phyloP scores from a whole-genome alignment of 2,113 vertebrate genomes.

The Syngnathoides biaculeatus region DNA sequence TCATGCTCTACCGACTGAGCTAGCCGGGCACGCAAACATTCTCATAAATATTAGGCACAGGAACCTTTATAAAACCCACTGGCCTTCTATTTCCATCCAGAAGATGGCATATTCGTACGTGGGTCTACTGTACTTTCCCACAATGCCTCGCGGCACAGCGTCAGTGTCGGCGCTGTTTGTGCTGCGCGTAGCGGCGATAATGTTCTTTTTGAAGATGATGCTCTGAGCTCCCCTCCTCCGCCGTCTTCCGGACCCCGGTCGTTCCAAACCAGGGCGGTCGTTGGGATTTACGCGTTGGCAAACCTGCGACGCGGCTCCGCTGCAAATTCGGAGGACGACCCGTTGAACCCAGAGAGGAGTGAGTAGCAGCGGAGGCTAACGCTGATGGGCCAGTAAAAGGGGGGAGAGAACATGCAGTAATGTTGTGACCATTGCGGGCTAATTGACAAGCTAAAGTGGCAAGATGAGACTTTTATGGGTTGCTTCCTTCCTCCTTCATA shows the following conservation, averaged over 20 bases:
- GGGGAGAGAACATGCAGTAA: conserved; percentile 32
- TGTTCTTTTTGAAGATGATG: conserved; percentile 69
- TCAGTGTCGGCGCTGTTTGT: conserved; percentile 50
- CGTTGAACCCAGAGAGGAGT: conserved; percentile 50
- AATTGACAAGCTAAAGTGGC: conserved; percentile 57
- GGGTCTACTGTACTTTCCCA: conserved; percentile 54
- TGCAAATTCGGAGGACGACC: conserved; percentile 1
- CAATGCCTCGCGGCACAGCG: conserved; percentile 45
- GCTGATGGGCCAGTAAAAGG: conserved; percentile 18
- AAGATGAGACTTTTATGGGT: conserved; percentile 48
- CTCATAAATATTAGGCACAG: no score
- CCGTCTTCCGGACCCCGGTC: conserved; percentile 14
- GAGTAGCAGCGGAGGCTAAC: conserved; percentile 61
- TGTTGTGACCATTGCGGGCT: conserved; percentile 59
- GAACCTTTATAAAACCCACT: no score
- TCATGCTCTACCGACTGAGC: conserved; percentile 6
- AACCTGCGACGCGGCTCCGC: not conserved
- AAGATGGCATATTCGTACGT: conserved; percentile 25
- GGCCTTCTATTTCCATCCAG: no score
- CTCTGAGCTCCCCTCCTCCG: conserved; percentile 36
- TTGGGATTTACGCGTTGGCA: conserved; percentile 6
- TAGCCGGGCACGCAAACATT: conserved; percentile 1
- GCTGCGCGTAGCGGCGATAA: conserved; percentile 61
- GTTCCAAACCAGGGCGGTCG: not conserved
- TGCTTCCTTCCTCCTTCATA: not conserved